Base-by-base conservation (phyloP, 2,797 vertebrate species). In the Betta splendens region DNA sequence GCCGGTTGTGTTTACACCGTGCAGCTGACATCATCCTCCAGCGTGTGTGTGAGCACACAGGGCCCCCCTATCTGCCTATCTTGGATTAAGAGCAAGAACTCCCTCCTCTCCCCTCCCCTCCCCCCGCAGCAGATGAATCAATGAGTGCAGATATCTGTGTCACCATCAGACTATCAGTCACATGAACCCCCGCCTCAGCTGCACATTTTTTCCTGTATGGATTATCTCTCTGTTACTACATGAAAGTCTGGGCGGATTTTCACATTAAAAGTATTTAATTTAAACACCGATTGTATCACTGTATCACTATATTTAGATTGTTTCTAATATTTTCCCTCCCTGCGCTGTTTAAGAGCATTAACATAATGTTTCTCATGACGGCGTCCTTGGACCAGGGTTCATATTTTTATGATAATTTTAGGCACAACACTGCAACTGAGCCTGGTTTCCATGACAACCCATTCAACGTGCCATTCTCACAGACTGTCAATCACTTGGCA, bases 11-110 rank as follows among this genome's bases (percentile, higher is more conserved):
- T 87, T 87, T 83, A 86, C 77, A 77, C 65, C 68, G 37, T 12
- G 63, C 52, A 15, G 55, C 52, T 78, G 77, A 84, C 82, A 68
- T 81, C 70, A 73, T 36, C 55, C 52, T 45, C 17, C 64, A 61
- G 32, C 40, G 4, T 43, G 23, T 56, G 57, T 54, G 56, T 20
- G 9, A 23, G 48, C 52, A 66, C n/a, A 36, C 69, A 57, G 43
- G 50, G 52, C 46, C 33, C 57, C 57, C 44, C 26, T 20, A 35
- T 75, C 77, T 29, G 28, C 9, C 28, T 50, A 64, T 78, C 69
- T 66, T 77, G 75, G 80, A 87, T 80, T 89, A 86, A 76, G 83
- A 72, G 57, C 46, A 76, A 64, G 44, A 77, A 55, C 55, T n/a
- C n/a, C n/a, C n/a, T n/a, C n/a, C n/a, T n/a, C 47, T 7, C 13